Percentiles rank a stretch among this genome's conserved stretches.
These are phyloP conservation scores for Neoascia interrupta DNA, from an alignment of 2,888 invertebrate genomes.

Conservation along the genomic window DNA sequence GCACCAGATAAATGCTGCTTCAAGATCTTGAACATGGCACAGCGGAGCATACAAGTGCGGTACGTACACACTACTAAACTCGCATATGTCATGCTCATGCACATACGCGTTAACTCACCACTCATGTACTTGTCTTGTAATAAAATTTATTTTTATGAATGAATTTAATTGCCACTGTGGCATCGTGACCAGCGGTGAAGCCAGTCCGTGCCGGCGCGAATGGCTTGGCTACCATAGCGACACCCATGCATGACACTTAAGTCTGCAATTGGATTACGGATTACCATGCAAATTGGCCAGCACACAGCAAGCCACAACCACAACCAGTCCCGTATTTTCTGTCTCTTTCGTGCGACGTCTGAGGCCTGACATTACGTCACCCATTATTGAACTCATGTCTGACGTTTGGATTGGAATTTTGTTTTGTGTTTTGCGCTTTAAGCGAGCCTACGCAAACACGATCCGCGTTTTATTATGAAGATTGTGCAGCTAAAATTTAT, in stretches of 20 bases:
- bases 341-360: constrained; percentile 1
- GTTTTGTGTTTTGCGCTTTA: constrained; percentile 1
- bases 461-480: neutral
- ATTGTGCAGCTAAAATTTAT: constrained; percentile 8
- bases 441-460: constrained; percentile 5
- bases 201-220: neutral
- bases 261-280: constrained; percentile 39
- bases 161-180: constrained; percentile 43
- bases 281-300: constrained; percentile 39
- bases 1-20: constrained; percentile 15
- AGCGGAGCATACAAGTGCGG: neutral
- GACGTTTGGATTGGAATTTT: constrained; percentile 28
- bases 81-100: neutral
- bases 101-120: neutral
- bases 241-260: constrained; percentile 28
- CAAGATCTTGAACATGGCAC: constrained; percentile 43
- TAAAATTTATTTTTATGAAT: constrained; percentile 62
- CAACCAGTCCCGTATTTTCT: constrained; percentile 23
- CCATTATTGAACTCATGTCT: constrained; percentile 8
- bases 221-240: neutral
- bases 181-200: constrained; percentile 18
- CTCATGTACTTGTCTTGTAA: constrained; percentile 3
- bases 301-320: neutral
- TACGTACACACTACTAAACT: neutral
- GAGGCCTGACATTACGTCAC: constrained; percentile 43